These are phyloP conservation scores for Torymus tubicola DNA, from an alignment of 2,888 invertebrate genomes.

Conservation along the genomic window DNA sequence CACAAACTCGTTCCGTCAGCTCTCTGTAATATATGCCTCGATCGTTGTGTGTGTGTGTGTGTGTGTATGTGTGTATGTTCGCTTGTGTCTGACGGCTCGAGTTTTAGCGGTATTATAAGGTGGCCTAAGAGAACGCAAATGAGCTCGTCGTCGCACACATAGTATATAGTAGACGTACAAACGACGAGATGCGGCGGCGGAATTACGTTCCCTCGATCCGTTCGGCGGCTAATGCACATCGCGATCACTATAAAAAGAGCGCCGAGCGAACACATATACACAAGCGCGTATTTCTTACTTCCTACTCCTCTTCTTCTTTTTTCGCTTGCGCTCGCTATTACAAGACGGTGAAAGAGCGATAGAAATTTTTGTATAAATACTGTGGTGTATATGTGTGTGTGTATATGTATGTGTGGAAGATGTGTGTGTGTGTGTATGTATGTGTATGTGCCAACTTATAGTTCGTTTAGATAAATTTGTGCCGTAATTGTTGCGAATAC, in stretches of 20 bases:
- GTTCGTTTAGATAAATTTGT: slow-evolving; percentile 44
- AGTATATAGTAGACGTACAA: too few species aligned
- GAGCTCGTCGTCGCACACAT: too few species aligned
- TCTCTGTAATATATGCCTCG: too few species aligned
- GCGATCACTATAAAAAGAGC: slow-evolving; percentile 36
- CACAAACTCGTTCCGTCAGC: neutral
- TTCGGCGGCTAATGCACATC: slow-evolving; percentile 11
- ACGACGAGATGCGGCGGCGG: too few species aligned
- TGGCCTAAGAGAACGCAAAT: too few species aligned
- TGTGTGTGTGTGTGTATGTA: too few species aligned
- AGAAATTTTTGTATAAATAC: slow-evolving; percentile 49
- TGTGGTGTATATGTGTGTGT: neutral
- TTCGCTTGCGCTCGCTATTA: too few species aligned
- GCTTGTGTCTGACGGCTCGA: too few species aligned
- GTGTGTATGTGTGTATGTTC: too few species aligned
- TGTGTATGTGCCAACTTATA: slow-evolving; percentile 34
- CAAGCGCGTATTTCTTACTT: slow-evolving; percentile 14
- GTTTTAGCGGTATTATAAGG: too few species aligned
- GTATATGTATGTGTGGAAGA: too few species aligned
- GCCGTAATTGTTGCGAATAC: slow-evolving; percentile 39
- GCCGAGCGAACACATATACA: slow-evolving; percentile 19
- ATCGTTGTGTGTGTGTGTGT: too few species aligned
- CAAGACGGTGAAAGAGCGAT: slow-evolving; percentile 35
- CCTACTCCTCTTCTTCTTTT: neutral
- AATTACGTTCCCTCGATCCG: neutral